Evolutionary conservation across 30 jellyfish, hydroid and myxozoan species (phyloP), one percentile per base, ranked within the genome.

Genomic region (Aurelia sp.): DNA sequence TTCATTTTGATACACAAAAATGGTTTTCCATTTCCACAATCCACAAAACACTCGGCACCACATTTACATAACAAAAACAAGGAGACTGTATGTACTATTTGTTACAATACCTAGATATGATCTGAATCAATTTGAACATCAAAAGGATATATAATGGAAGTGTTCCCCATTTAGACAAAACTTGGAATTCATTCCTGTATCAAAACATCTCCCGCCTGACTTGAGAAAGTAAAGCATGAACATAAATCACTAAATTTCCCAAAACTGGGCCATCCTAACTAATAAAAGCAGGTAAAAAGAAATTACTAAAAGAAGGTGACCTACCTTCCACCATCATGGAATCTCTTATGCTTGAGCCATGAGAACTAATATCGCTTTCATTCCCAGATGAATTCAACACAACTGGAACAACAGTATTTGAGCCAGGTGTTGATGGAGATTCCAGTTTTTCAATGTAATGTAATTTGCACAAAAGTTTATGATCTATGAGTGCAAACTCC

Each of bases 361-460:
- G 91, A 11, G 91, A 81, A 74, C 91, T 81, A 21, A 81, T 67
- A 62, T 81, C 91, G 48, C 91, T 81, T 73, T 81, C 91, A 51
- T 81, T 81, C 33, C 91, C 80, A 33, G 91, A 68, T 52, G 91
- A 81, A 55, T 81, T 81, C 60, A 81, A 31, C 17, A 81, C 55
- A 64, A 81, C 35, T 27, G 91, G 82, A 2, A 66, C 82, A 66
- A 68, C 82, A 70, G 40, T 67, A 63, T 81, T 81, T 16, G 91
- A 47, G 40, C 91, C 68, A 8, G 91, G 91, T 13, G 91, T 81
- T 65, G 70, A 51, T 0, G 98, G 98, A 5, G 96, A 74, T 78
- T 93, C 98, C 55, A 93, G 89, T 51, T 83, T 90, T 82, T 93
- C 98, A 27, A 93, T 93, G 76, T 93, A 93, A 83, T 93, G 98